A percentile compares a stretch with the other conserved stretches of the same genome.
phyloP scores from a whole-genome alignment of 2,113 vertebrate species.

The Aepyceros melampus region DNA sequence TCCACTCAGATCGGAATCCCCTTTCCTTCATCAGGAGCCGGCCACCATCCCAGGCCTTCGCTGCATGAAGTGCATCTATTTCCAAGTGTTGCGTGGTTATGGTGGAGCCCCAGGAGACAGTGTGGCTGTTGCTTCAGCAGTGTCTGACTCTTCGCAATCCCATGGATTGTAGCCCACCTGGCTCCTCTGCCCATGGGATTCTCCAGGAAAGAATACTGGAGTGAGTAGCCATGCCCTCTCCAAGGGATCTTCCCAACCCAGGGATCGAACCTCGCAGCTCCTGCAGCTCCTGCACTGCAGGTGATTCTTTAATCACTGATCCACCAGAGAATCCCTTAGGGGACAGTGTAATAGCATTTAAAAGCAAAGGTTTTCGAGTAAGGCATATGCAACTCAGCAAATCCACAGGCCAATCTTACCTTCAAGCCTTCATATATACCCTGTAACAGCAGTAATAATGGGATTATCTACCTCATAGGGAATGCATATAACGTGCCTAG shows the following conservation, averaged over 20 bases:
- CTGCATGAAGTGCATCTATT: not conserved
- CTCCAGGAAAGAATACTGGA: not conserved
- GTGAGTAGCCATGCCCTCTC: not conserved
- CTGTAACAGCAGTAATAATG: not conserved
- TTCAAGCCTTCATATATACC: not conserved
- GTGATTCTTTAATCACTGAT: not conserved
- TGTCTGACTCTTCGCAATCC: not conserved
- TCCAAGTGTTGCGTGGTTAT: not conserved
- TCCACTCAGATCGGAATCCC: not conserved
- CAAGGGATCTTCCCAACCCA: not conserved
- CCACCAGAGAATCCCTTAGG: not conserved
- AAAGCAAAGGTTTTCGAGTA: not conserved
- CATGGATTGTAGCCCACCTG: not conserved
- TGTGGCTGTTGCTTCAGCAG: not conserved
- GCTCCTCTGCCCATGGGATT: not conserved
- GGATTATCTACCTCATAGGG: fast-evolving
- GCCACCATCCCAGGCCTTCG: not conserved
- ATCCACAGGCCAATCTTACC: not conserved
- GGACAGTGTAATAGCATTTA: not conserved
- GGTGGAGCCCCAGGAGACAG: not conserved
- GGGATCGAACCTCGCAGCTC: fast-evolving
- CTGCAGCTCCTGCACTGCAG: not conserved
- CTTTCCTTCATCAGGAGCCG: no score
- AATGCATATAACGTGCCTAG: not conserved
- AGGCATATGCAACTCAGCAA: not conserved